Base-by-base conservation (phyloP, 2,113 vertebrate species). In the Rana temporaria region DNA sequence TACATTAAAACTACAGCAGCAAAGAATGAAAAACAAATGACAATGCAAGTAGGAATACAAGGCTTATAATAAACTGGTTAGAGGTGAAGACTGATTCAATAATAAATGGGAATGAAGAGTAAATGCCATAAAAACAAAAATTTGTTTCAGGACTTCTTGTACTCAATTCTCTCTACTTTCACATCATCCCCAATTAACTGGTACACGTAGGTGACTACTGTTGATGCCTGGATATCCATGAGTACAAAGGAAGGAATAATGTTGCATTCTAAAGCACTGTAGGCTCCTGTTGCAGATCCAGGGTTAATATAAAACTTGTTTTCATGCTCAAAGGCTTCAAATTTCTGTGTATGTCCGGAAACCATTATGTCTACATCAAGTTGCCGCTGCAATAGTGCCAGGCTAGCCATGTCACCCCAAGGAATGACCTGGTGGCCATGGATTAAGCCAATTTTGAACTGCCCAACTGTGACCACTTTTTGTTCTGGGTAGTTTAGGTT, bases 251-350 rank as follows among this genome's bases (percentile, higher is more conserved):
- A 99, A 71, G 98, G 97, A 90, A 96, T 97, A 90, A 99, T 98
- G 93, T 98, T 99, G 93, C 98, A 96, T 91, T 99, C 98, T 92
- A 98, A 94, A 86, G 97, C 96, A 62, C 94, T 97, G 89, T 98
- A 99, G 17, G 98, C 98, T 84, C 98, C 98, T n/a, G 98, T 99
- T 78, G 98, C 98, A 69, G 98, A 99, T 57, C 98, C 98, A 0
- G 98, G 98, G 86, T 99, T 99, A 88, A 99, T 99, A 86, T 99
- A 99, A 93, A 99, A 99, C 89, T 99, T 99, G 91, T 99, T 99
- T 88, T 99, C 97, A 1, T 98, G 98, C 88, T 99, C 98, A 64
- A 99, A 99, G 0, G 98, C 98, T 90, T 99, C 98, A 56, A 99
- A 99, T 90, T 98, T 99, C 87, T 99, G 98, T n/a, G 98, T 99